phyloP scores from a whole-genome alignment of 2,888 invertebrate genomes.

The Eupithecia tripunctaria region DNA sequence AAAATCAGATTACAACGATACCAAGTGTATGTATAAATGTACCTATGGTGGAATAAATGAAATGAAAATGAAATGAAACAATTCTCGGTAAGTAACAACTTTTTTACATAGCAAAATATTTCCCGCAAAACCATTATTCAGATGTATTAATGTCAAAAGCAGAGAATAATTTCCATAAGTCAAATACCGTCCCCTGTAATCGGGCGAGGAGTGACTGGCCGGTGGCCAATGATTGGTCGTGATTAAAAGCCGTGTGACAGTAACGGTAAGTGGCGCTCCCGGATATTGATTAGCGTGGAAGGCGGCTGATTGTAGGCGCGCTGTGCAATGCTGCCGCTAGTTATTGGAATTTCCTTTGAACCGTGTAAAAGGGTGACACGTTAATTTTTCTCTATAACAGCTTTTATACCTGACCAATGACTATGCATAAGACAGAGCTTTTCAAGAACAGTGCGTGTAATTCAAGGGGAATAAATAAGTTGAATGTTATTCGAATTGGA shows the following conservation, averaged over 20 bases:
- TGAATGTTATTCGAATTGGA: background rate
- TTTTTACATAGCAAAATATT: background rate
- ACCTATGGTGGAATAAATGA: too few relatives aligned
- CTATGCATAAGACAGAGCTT: background rate
- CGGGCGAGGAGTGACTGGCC: slow-evolving; percentile 28
- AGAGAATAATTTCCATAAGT: slow-evolving; percentile 20
- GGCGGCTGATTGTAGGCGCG: slow-evolving; percentile 22
- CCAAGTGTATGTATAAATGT: too few relatives aligned
- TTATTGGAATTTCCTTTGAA: background rate
- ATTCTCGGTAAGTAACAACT: background rate
- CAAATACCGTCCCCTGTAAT: slow-evolving; percentile 33
- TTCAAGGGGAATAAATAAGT: slow-evolving; percentile 1
- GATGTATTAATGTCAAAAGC: background rate
- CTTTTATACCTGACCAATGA: background rate
- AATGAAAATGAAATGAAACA: too few relatives aligned
- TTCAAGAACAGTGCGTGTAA: background rate
- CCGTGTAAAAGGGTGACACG: background rate
- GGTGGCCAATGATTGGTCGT: slow-evolving; percentile 47
- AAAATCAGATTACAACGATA: too few relatives aligned
- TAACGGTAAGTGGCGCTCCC: slow-evolving; percentile 38
- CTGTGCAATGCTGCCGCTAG: background rate
- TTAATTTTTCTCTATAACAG: background rate
- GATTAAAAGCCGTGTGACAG: slow-evolving; percentile 50
- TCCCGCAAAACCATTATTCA: background rate
- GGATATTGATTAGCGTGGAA: slow-evolving; percentile 31